phyloP scores from a whole-genome alignment of 2,888 invertebrate genomes.

The Itoplectis maculator region DNA sequence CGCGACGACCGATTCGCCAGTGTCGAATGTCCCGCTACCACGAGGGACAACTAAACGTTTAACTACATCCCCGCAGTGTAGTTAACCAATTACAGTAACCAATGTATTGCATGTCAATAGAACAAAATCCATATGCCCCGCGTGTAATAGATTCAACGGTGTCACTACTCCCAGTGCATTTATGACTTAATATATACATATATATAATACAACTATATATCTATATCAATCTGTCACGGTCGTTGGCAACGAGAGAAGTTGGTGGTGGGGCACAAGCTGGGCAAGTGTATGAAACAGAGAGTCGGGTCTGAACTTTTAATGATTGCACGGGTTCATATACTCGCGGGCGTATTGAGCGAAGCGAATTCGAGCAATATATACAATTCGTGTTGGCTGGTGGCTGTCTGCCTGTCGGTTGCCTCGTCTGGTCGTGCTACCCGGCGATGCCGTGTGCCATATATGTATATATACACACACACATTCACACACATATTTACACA shows the following conservation, averaged over 20 bases:
- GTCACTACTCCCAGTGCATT: neutral
- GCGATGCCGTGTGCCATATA: constrained; percentile 32
- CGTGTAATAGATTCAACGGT: too few relatives aligned
- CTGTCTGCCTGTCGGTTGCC: constrained; percentile 53
- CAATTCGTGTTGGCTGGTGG: constrained; percentile 24
- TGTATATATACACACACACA: too few relatives aligned
- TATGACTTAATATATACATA: neutral
- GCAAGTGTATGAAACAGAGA: constrained; percentile 22
- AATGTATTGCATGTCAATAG: too few relatives aligned
- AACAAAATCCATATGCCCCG: too few relatives aligned
- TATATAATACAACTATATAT: neutral
- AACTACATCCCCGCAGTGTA: too few relatives aligned
- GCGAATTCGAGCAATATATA: constrained; percentile 32
- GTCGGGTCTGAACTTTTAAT: constrained; percentile 50
- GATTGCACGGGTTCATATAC: constrained; percentile 44
- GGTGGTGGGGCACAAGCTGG: neutral
- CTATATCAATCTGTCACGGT: neutral
- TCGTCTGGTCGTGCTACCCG: constrained; percentile 56
- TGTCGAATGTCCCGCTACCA: too few relatives aligned
- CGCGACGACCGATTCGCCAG: too few relatives aligned
- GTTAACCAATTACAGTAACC: too few relatives aligned
- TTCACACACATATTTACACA: neutral
- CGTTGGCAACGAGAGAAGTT: neutral
- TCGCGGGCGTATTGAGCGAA: constrained; percentile 27
- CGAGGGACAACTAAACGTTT: too few relatives aligned